These are phyloP conservation scores for Drosophila kuntzei DNA, from an alignment of 2,888 invertebrate genomes.

Conservation along the genomic window DNA sequence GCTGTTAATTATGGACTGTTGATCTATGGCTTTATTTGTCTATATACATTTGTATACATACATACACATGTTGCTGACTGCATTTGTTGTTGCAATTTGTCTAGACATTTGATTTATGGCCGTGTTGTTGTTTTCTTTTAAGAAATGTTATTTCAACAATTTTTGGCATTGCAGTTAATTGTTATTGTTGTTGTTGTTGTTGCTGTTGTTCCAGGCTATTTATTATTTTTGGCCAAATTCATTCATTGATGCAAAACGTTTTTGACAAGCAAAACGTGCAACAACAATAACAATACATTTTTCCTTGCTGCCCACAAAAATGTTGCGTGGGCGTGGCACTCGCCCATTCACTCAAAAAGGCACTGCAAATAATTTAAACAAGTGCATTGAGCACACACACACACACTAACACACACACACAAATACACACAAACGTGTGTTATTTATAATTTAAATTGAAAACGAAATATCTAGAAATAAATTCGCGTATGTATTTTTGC, in stretches of 20 bases:
- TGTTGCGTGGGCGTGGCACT: constrained; percentile 39
- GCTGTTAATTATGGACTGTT: constrained; percentile 48
- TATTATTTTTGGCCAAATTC: constrained; percentile 45
- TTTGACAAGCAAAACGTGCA: constrained; percentile 50
- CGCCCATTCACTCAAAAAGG: neutral
- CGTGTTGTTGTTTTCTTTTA: constrained; percentile 24
- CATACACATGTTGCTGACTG: constrained; percentile 15
- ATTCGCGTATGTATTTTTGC: constrained; percentile 27
- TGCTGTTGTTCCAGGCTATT: constrained; percentile 45
- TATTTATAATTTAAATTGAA: constrained; percentile 70
- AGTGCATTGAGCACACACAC: constrained; percentile 50
- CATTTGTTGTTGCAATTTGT: constrained; percentile 60
- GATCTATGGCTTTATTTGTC: constrained; percentile 34
- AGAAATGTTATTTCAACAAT: constrained; percentile 33
- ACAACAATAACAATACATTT: constrained; percentile 29
- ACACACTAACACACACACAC: constrained; percentile 5
- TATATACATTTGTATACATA: neutral
- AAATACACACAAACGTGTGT: neutral
- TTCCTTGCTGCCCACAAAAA: constrained; percentile 7
- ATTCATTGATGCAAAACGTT: constrained; percentile 59
- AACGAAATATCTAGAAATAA: constrained; percentile 73
- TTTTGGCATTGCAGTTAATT: constrained; percentile 33
- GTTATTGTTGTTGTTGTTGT: constrained; percentile 17
- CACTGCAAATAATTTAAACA: constrained; percentile 9
- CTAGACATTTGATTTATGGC: constrained; percentile 73